These are phyloP conservation scores for Falco punctatus DNA, from an alignment of 2,113 vertebrate species.

Conservation along the genomic window DNA sequence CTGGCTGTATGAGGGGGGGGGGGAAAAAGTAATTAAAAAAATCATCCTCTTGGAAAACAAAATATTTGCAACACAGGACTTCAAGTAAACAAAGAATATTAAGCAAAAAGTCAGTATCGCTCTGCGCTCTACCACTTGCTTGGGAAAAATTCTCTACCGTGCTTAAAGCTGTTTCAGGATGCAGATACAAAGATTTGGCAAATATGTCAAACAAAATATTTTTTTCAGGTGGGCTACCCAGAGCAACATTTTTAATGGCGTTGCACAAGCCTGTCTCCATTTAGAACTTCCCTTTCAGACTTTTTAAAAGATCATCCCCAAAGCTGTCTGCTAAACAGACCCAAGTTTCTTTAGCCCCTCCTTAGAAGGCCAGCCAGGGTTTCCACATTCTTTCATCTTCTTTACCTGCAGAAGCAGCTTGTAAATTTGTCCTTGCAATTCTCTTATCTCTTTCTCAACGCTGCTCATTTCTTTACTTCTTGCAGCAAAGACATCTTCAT, in stretches of 20 bases:
- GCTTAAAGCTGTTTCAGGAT: background rate
- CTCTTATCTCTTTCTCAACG: constrained; percentile 82
- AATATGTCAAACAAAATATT: background rate
- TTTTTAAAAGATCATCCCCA: background rate
- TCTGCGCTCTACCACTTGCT: background rate
- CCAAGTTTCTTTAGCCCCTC: background rate
- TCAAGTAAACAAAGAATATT: background rate
- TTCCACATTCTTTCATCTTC: background rate
- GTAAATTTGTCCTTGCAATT: constrained; percentile 89
- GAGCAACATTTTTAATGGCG: background rate
- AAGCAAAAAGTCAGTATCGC: background rate
- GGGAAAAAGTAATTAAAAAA: background rate
- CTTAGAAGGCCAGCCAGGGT: background rate
- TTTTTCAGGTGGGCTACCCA: background rate
- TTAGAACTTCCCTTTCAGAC: background rate
- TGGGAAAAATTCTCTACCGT: background rate
- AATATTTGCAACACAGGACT: background rate
- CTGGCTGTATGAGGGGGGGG: constrained; percentile 71
- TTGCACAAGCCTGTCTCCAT: background rate
- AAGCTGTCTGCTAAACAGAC: background rate
- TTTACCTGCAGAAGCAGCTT: constrained; percentile 90
- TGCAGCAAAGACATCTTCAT: constrained; percentile 89
- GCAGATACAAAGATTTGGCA: background rate
- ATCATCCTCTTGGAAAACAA: background rate
- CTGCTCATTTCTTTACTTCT: constrained; percentile 64